Evolutionary conservation across 2,113 vertebrate genomes (phyloP), one percentile per base, ranked within the genome.

Genomic region (sheep (Ovis aries)): DNA sequence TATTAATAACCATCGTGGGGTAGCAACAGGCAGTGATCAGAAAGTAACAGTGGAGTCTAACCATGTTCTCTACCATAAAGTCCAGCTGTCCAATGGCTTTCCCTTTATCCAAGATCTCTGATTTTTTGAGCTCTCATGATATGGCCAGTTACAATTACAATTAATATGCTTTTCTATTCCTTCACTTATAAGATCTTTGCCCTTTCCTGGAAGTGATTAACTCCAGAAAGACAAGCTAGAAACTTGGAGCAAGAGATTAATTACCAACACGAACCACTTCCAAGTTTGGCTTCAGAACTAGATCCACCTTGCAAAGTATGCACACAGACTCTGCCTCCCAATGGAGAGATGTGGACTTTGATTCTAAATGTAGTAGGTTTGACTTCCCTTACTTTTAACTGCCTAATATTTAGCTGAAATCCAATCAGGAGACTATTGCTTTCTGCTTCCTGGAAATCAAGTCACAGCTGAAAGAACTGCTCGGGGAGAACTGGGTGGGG

Each of bases 401-500:
- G 91, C 91, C 60, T 96, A 43, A 64, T 91, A 81, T 91, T 92
- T 96, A 95, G 85, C 62, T 86, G 77, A 93, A 93, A 95, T 92
- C 88, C 92, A 97, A 92, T 97, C 95, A 97, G 67, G 71, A 95
- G 74, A 43, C 88, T 95, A 97, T 97, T 98, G 96, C 97, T 97
- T 96, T 94, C 88, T 96, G 85, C 57, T 98, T 98, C 95, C 88
- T 98, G 97, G 48, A 90, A 94, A 97, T 94, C 92, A 91, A 91
- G 52, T 16, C 87, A 77, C 52, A 95, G 88, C 55, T 93, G 52
- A 98, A 97, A 96, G 90, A 55, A 98, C 52, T 91, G 82, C 36
- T 93, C 57, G 92, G 71, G 78, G 43, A 94, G 64, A 96, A 97
- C 16, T 96, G 86, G 71, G 84, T 95, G 52, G 80, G 31, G 52